Evolutionary conservation across 2,888 invertebrate species (phyloP), one percentile per base, ranked within the genome.

Genomic region (Endomychus coccineus): DNA sequence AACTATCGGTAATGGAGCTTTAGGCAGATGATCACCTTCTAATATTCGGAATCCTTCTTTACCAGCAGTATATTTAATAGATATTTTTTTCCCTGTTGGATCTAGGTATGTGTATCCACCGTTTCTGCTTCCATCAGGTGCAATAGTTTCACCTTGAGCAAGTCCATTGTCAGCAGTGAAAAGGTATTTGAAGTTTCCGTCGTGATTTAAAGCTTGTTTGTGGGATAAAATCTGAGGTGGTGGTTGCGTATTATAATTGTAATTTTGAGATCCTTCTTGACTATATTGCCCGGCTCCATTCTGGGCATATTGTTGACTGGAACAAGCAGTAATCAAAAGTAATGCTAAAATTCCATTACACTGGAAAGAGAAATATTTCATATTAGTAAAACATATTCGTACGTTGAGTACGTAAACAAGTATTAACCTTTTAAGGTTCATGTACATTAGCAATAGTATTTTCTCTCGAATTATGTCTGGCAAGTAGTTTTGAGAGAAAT

Each of bases 131-230:
- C 80, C 80, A 46, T 81, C 80, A 0, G 80, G 79, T 16, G 75
- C 72, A 19, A 81, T 80, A 43, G 71, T 71, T 54, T 80, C 80
- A 0, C 80, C 80, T 4, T 78, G 80, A 1, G 78, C 75, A 3
- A 79, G 62, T 0, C 80, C 80, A 51, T 80, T 80, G 61, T 81
- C 80, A 0, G 80, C 77, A 1, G 78, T 75, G 54, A 79, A 81
- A 33, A 77, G 73, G 51, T 74, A 80, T 36, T 77, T 78, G 62
- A 81, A 80, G 3, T 72, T 73, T 2, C 80, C 80, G 49, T 80
- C 80, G 47, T 78, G 73, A 30, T 74, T 71, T 7, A 78, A 58
- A 0, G 77, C 74, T 52, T 79, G 77, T 44, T 75, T 77, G 64
- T 79, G 78, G 27, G 72, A 72, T 22, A 79, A 44, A 16, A 79